These are phyloP conservation scores for Trachymyrmex cornetzi DNA, from an alignment of 1,140 invertebrate species.

Conservation along the genomic window DNA sequence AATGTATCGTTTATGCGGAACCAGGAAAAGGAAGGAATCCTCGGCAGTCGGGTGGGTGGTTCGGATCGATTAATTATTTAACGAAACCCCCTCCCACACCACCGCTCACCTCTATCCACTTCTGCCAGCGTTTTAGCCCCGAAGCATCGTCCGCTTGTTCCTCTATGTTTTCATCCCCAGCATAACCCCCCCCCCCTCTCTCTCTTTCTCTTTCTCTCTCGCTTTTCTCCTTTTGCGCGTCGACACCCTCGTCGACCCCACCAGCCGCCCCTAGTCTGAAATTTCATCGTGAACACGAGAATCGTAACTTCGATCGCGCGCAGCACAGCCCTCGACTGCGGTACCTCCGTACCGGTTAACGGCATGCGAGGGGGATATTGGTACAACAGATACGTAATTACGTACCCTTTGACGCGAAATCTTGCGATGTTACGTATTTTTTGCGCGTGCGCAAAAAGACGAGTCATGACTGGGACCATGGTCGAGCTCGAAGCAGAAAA, in stretches of 20 bases:
- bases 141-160: constrained; percentile 59
- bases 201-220: neutral
- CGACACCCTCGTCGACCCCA: neutral
- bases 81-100: constrained; percentile 19
- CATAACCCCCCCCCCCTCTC: neutral
- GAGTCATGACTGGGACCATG: no score
- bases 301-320: constrained; percentile 69
- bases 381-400: constrained; percentile 71
- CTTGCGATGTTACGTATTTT: constrained; percentile 51
- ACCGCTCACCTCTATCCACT: neutral
- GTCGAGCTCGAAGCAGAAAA: neutral
- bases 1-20: constrained; percentile 50
- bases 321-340: constrained; percentile 2
- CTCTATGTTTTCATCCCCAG: constrained; percentile 49
- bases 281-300: constrained; percentile 73
- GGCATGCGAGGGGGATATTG: constrained; percentile 5
- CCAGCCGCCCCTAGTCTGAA: constrained; percentile 52
- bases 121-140: constrained; percentile 46
- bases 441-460: neutral
- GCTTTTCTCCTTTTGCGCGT: constrained; percentile 28
- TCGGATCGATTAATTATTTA: constrained; percentile 69
- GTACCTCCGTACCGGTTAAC: neutral
- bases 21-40: constrained; percentile 49
- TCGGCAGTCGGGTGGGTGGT: constrained; percentile 28
- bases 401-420: constrained; percentile 71